phyloP scores from a whole-genome alignment of 2,113 vertebrate species.

The Esox niger region DNA sequence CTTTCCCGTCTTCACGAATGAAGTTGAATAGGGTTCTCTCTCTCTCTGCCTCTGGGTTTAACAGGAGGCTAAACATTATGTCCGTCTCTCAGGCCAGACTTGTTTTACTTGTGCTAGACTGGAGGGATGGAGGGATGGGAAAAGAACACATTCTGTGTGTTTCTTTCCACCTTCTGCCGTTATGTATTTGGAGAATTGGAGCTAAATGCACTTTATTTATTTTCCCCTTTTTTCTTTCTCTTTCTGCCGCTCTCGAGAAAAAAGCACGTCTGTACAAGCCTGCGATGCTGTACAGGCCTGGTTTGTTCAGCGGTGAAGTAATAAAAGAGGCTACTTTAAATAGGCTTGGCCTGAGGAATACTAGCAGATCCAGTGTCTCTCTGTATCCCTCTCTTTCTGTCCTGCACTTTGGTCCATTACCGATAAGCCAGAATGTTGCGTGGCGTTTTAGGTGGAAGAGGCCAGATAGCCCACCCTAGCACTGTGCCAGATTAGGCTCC shows the following conservation, averaged over 20 bases:
- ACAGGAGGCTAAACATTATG: slow-evolving; percentile 62
- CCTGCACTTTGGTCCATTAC: slow-evolving; percentile 34
- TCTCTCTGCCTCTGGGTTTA: slow-evolving; percentile 43
- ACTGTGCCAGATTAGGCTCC: neutral
- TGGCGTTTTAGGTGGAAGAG: slow-evolving; percentile 6
- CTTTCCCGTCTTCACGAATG: neutral
- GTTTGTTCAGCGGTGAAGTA: slow-evolving; percentile 37
- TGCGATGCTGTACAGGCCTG: slow-evolving; percentile 44
- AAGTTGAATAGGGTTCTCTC: neutral
- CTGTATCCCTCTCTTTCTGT: slow-evolving; percentile 19
- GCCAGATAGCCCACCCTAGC: neutral
- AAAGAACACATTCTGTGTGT: slow-evolving; percentile 56
- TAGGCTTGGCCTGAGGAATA: slow-evolving; percentile 40
- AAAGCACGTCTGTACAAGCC: slow-evolving; percentile 52
- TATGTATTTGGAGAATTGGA: slow-evolving; percentile 49
- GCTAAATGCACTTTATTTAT: slow-evolving; percentile 49
- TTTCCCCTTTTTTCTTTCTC: slow-evolving; percentile 31
- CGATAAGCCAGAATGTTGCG: slow-evolving; percentile 17
- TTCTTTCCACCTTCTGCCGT: slow-evolving; percentile 62
- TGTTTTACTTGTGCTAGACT: slow-evolving; percentile 49
- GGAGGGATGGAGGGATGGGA: slow-evolving; percentile 28
- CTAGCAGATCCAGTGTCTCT: slow-evolving; percentile 21
- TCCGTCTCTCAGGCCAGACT: slow-evolving; percentile 28
- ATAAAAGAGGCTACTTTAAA: slow-evolving; percentile 53
- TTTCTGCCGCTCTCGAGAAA: slow-evolving; percentile 27